These are phyloP conservation scores for Typhlomys cinereus DNA, from an alignment of 2,113 vertebrate species.

Conservation along the genomic window DNA sequence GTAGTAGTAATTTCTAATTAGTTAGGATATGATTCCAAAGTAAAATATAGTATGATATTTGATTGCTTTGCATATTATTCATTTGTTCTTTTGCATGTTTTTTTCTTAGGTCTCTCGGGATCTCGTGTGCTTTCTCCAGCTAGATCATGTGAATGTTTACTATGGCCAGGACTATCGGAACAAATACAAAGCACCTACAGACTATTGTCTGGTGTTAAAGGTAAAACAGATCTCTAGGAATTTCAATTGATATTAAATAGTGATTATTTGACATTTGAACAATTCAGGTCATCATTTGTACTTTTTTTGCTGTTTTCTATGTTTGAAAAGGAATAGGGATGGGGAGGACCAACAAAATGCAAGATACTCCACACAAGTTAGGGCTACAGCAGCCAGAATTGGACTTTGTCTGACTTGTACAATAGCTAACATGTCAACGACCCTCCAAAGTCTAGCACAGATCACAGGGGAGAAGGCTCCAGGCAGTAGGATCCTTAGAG, in stretches of 20 bases:
- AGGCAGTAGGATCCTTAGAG: too few species aligned
- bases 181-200: slow-evolving; percentile 98
- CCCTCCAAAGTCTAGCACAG: too few species aligned
- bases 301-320: slow-evolving; percentile 13
- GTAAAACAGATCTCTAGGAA: slow-evolving; percentile 80
- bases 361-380: too few species aligned
- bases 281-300: not conserved
- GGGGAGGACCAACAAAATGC: too few species aligned
- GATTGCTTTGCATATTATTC: not conserved
- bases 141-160: slow-evolving; percentile 98
- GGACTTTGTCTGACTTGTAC: too few species aligned
- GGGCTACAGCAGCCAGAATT: too few species aligned
- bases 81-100: not conserved
- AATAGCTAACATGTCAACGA: too few species aligned
- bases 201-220: slow-evolving; percentile 97
- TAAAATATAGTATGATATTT: slow-evolving; percentile 2
- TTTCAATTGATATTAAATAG: slow-evolving; percentile 15
- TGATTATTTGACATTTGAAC: slow-evolving; percentile 14
- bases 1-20: slow-evolving; percentile 20
- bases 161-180: slow-evolving; percentile 98
- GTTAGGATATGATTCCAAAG: slow-evolving; percentile 42
- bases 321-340: not conserved
- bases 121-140: slow-evolving; percentile 97
- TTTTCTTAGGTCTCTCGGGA: slow-evolving; percentile 92
- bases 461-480: too few species aligned